Evolutionary conservation across 2,797 vertebrate species (phyloP).

Genomic region (Falco peregrinus): DNA sequence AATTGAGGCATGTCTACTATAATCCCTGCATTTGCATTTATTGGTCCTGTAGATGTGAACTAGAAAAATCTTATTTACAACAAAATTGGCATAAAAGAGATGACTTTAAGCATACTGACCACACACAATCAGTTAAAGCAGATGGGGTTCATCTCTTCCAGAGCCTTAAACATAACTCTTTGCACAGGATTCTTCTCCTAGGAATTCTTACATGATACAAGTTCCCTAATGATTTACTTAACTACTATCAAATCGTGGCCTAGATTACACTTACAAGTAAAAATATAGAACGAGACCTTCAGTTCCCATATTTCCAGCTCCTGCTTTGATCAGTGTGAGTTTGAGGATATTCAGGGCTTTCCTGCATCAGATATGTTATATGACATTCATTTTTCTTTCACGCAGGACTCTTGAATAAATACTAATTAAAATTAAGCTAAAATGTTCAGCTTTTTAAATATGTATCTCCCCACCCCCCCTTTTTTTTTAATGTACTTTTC

Average conservation of each 20-base stretch:
- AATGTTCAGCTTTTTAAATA: neutral
- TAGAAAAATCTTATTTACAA: neutral
- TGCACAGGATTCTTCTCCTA: neutral
- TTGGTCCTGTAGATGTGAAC: neutral
- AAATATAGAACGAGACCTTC: neutral
- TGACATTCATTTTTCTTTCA: neutral
- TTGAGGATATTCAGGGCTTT: slow-evolving; percentile 7
- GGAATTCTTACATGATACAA: neutral
- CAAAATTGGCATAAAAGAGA: neutral
- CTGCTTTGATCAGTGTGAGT: neutral
- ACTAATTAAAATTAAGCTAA: slow-evolving; percentile 46
- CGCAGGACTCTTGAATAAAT: slow-evolving; percentile 29
- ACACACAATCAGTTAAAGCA: neutral
- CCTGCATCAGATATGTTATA: neutral
- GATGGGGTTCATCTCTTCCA: neutral
- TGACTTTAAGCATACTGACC: neutral
- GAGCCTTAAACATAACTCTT: neutral
- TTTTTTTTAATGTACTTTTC: slow-evolving; percentile 7
- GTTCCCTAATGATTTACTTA: neutral
- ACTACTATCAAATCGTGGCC: neutral
- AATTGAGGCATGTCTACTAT: neutral
- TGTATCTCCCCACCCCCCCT: neutral
- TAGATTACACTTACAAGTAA: neutral
- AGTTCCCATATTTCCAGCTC: slow-evolving; percentile 12
- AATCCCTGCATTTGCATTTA: neutral